Conservation (phyloP, 2,888 invertebrate species). For the Erebia palarica region DNA sequence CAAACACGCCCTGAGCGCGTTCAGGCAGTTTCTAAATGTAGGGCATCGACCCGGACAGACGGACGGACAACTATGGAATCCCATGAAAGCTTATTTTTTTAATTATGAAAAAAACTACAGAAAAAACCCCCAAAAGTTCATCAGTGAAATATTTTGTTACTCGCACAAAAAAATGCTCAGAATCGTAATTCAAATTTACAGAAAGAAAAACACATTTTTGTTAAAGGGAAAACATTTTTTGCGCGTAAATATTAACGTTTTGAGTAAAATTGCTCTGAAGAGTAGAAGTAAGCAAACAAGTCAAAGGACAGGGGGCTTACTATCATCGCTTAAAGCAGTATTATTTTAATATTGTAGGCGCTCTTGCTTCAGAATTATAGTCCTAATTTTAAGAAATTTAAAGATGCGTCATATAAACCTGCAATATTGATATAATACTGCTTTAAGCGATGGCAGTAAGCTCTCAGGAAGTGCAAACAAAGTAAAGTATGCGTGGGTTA, state of each 20-base stretch:
- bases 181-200: constrained; percentile 2
- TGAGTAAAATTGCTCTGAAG: constrained; percentile 25
- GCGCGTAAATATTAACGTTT: constrained; percentile 8
- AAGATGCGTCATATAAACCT: too few species aligned
- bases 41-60: too few species aligned
- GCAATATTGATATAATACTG: too few species aligned
- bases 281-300: constrained; percentile 31
- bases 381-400: too few species aligned
- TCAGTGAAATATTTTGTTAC: not conserved
- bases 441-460: too few species aligned
- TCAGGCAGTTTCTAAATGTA: too few species aligned
- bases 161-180: constrained; percentile 1
- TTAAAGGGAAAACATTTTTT: constrained; percentile 13
- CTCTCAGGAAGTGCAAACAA: constrained; percentile 24
- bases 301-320: constrained; percentile 14
- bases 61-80: too few species aligned
- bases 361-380: too few species aligned
- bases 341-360: too few species aligned
- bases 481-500: constrained; percentile 31
- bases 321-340: too few species aligned
- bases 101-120: not conserved
- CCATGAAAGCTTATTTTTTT: not conserved
- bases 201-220: constrained; percentile 4
- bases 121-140: not conserved
- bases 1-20: too few species aligned